Conservation (phyloP, 2,797 vertebrate genomes). For the Hypotaenidia philippensis region DNA sequence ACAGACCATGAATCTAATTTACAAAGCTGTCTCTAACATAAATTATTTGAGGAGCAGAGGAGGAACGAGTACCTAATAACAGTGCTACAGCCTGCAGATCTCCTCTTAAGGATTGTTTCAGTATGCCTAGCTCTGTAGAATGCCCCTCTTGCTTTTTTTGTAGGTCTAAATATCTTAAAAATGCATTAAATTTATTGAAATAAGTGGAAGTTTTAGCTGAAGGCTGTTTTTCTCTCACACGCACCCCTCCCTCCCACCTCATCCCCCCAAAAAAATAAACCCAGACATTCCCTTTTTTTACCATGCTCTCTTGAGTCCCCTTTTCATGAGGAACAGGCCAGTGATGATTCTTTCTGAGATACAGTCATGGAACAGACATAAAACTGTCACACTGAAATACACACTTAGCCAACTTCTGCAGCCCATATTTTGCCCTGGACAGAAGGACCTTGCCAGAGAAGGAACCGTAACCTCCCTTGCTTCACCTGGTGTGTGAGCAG, state of each 20-base stretch:
- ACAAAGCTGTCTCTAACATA: slow-evolving; percentile 43
- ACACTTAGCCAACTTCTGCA: background rate
- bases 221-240: background rate
- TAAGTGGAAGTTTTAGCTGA: background rate
- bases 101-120: background rate
- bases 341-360: background rate
- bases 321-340: background rate
- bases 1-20: slow-evolving; percentile 76
- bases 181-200: background rate
- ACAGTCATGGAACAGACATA: background rate
- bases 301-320: background rate
- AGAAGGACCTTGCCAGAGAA: background rate
- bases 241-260: background rate
- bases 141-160: background rate
- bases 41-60: slow-evolving; percentile 43
- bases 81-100: background rate
- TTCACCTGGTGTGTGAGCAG: background rate
- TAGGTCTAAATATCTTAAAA: background rate
- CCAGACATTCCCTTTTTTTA: background rate
- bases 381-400: background rate
- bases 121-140: background rate
- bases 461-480: background rate
- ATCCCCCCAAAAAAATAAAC: background rate
- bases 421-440: background rate
- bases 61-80: background rate